Evolutionary conservation across 2,888 invertebrate genomes (phyloP), one percentile per base, ranked within the genome.

Genomic region (Bibio marci): DNA sequence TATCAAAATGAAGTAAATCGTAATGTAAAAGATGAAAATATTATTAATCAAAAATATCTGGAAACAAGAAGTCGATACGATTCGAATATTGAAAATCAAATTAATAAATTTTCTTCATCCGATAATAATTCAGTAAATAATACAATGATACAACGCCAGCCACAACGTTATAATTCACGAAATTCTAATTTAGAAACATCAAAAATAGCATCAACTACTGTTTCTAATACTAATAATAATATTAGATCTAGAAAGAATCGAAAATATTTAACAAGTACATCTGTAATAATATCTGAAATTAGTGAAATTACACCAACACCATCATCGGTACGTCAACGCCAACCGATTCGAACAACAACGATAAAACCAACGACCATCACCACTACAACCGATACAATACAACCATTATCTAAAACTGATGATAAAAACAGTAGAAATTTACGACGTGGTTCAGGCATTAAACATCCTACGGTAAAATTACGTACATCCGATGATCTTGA

Each of bases 401-500:
- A 43, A 3, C 43, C 40, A 35, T 41, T 38, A 12, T 19, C 32
- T 2, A 19, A 30, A 25, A 38, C 15, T 38, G 38, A 26, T 11
- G 30, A 32, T 7, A 38, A 38, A 15, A 15, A 13, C 30, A 30
- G 13, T 30, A 30, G 13, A 30, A 12, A 30, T 13, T 30, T 30
- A n/a, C 19, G 19, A 33, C n/a, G n/a, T n/a, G 18, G 19, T 18
- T 8, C 10, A 2, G 3, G 11, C 17, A 15, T 18, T 15, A 36
- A n/a, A n/a, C n/a, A n/a, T n/a, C n/a, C n/a, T n/a, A n/a, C n/a
- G n/a, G n/a, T n/a, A n/a, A n/a, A n/a, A 14, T 13, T 6, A 31
- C 13, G 14, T 10, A 54, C 63, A 17, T 66, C 66, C 44, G 73
- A 74, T 51, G 67, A 71, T 41, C 60, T 63, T 30, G 71, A 68